Conservation (phyloP, 2,113 vertebrate genomes). For the Excalfactoria chinensis region DNA sequence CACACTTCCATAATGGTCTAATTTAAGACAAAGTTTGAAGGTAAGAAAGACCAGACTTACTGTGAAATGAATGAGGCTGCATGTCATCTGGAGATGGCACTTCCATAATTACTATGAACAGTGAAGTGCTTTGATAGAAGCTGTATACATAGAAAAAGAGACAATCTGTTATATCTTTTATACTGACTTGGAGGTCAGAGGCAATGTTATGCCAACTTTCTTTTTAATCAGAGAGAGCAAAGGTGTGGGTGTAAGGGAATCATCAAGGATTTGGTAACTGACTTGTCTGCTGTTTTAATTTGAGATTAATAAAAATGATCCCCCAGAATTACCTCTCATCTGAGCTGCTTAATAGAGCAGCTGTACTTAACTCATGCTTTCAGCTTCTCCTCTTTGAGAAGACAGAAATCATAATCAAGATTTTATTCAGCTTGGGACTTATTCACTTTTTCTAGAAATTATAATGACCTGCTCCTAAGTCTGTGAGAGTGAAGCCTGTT, state of each 20-base stretch:
- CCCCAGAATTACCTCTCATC: background rate
- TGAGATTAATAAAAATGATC: background rate
- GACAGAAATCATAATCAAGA: background rate
- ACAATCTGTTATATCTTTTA: background rate
- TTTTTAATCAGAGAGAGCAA: background rate
- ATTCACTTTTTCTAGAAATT: background rate
- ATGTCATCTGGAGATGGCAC: background rate
- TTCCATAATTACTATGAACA: background rate
- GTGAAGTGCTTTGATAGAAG: background rate
- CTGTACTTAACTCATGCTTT: background rate
- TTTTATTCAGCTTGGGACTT: background rate
- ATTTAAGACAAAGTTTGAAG: slow-evolving; percentile 11
- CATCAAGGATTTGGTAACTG: background rate
- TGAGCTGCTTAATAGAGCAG: background rate
- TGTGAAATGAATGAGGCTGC: background rate
- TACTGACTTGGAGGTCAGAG: background rate
- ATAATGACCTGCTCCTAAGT: background rate
- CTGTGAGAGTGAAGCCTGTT: background rate
- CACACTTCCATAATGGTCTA: background rate
- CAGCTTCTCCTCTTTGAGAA: background rate
- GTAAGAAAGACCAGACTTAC: background rate
- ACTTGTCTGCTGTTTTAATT: background rate
- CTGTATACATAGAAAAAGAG: background rate
- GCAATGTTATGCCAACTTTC: background rate
- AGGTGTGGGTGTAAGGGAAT: background rate